These are phyloP conservation scores for Setophaga kirtlandii DNA, from an alignment of 2,113 vertebrate species.

Conservation along the genomic window DNA sequence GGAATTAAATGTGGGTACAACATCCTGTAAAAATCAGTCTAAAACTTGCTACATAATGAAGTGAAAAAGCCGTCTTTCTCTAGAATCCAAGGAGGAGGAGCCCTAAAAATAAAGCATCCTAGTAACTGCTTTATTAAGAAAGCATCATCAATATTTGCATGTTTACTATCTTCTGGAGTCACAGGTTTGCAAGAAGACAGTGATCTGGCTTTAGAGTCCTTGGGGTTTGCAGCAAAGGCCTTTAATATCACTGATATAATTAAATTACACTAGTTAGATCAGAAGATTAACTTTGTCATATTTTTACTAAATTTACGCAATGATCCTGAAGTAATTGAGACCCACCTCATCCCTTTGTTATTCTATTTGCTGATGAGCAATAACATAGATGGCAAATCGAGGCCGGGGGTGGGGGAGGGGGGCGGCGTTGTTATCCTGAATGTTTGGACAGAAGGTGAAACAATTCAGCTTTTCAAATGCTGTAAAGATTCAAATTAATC, in stretches of 20 bases:
- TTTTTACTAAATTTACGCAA: slow-evolving; percentile 27
- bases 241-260: slow-evolving; percentile 17
- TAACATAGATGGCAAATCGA: background rate
- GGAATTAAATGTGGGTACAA: background rate
- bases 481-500: background rate
- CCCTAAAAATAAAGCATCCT: background rate
- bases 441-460: slow-evolving; percentile 11
- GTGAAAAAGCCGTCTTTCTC: slow-evolving; percentile 22
- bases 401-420: too few species aligned
- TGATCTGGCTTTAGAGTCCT: slow-evolving; percentile 30
- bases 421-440: background rate
- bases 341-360: background rate
- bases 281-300: slow-evolving; percentile 24
- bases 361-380: background rate
- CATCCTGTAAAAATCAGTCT: background rate
- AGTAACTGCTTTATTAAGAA: background rate
- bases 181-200: background rate
- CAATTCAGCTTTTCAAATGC: slow-evolving; percentile 1
- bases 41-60: slow-evolving; percentile 13
- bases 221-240: slow-evolving; percentile 9
- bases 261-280: slow-evolving; percentile 51
- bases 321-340: background rate
- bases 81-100: background rate
- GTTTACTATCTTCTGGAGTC: slow-evolving; percentile 38
- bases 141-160: slow-evolving; percentile 47